Evolutionary conservation across 2,888 invertebrate species (phyloP).

Genomic region (Ennomos fuscantarius): DNA sequence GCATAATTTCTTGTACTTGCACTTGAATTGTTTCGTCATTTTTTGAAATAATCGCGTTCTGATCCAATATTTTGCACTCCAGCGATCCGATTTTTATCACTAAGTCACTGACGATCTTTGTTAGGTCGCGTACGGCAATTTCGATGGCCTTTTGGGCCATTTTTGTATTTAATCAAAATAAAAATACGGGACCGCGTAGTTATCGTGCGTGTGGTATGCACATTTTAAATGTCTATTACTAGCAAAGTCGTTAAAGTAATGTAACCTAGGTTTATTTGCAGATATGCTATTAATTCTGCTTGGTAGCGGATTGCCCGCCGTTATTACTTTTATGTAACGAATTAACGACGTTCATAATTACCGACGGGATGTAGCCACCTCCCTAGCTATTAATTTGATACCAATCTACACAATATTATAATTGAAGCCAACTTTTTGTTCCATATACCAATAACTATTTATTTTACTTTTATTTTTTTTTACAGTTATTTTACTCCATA

Average conservation of each 20-base stretch:
- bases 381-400: slow-evolving; percentile 21
- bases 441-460: not conserved
- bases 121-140: too few relatives aligned
- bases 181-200: too few relatives aligned
- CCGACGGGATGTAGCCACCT: slow-evolving; percentile 21
- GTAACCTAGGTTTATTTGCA: slow-evolving; percentile 21
- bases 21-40: too few relatives aligned
- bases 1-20: too few relatives aligned
- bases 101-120: too few relatives aligned
- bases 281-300: slow-evolving; percentile 16
- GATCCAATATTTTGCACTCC: too few relatives aligned
- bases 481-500: too few relatives aligned
- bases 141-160: too few relatives aligned
- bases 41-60: too few relatives aligned
- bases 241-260: slow-evolving; percentile 15
- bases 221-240: slow-evolving; percentile 8
- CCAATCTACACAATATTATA: slow-evolving; percentile 3
- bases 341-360: slow-evolving; percentile 33
- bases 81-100: too few relatives aligned
- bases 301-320: slow-evolving; percentile 24
- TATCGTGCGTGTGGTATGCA: too few relatives aligned
- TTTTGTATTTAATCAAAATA: too few relatives aligned
- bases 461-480: not conserved
- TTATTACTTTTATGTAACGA: slow-evolving; percentile 31
- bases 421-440: not conserved